phyloP scores from a whole-genome alignment of 1,140 invertebrate genomes.

The Anastatus disparis region DNA sequence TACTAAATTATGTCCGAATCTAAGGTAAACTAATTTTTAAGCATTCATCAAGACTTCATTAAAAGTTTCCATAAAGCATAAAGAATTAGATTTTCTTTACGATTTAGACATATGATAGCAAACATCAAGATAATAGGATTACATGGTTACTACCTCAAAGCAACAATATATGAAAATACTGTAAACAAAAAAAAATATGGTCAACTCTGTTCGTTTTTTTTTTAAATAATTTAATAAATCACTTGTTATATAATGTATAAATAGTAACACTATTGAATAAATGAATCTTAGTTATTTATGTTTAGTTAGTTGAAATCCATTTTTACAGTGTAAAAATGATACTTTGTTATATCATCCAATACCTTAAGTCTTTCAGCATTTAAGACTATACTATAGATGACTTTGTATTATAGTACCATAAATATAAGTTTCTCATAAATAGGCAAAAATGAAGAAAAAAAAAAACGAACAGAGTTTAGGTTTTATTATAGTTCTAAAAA shows the following conservation, averaged over 20 bases:
- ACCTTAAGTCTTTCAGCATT: conserved; percentile 24
- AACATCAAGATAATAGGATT: conserved; percentile 61
- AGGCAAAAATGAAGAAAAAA: too few relatives aligned
- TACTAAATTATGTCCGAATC: conserved; percentile 37
- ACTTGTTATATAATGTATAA: conserved; percentile 3
- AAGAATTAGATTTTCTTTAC: conserved; percentile 14
- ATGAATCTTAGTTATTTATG: conserved; percentile 16
- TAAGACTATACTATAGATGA: too few relatives aligned
- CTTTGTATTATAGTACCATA: too few relatives aligned
- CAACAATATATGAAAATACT: conserved; percentile 63
- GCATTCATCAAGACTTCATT: conserved; percentile 6
- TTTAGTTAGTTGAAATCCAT: conserved; percentile 13
- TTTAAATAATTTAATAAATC: conserved; percentile 7
- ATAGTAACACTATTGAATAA: background rate
- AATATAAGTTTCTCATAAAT: too few relatives aligned
- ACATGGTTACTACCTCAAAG: conserved; percentile 65
- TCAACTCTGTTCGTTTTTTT: conserved; percentile 38
- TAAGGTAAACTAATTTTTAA: conserved; percentile 27
- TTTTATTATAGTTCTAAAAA: conserved; percentile 58
- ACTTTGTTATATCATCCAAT: conserved; percentile 21
- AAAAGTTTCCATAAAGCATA: background rate
- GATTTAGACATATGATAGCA: conserved; percentile 57
- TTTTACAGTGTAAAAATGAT: background rate
- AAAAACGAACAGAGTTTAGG: conserved; percentile 33
- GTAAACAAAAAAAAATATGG: conserved; percentile 48